Evolutionary conservation across 2,113 vertebrate species (phyloP), one percentile per base, ranked within the genome.

Genomic region (Lepus timidus): DNA sequence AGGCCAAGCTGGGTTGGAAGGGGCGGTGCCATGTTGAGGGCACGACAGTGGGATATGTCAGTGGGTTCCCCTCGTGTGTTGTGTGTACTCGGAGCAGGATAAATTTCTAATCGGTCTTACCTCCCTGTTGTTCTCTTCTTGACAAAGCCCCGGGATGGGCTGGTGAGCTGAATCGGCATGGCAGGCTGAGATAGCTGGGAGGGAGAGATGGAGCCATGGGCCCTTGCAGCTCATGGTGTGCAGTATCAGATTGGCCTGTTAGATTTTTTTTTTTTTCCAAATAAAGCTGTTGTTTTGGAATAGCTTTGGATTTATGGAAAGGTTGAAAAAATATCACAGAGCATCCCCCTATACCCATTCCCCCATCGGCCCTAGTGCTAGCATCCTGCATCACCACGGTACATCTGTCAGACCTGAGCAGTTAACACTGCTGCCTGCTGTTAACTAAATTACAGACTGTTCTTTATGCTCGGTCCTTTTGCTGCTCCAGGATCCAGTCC

Each of bases 211-310:
- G 31, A 14, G 5, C 11, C 31, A 6, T 6, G 27, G 39, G 39
- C 17, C 16, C 58, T 33, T n/a, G 29, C 55, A 52, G 29, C 49
- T 58, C 68, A 39, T 81, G 36, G 10, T 71, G 85, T 74, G 65
- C 49, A 78, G 1, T 73, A 36, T 36, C 83, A 65, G 52, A 36
- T 39, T 89, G 89, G 31, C 0, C 0, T 51, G 49, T 78, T 51
- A 67, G 11, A n/a, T 27, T 71, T 88, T 76, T 74, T 86, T 76
- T 79, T 36, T 19, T 19, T 58, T 58, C 12, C 25, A 39, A 31
- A 91, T 67, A 75, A 90, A 84, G 52, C 78, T 91, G 36, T 85
- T 93, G 55, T 88, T 94, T 64, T 83, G 31, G 23, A 87, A 64
- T 88, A 70, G 44, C 29, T 88, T 95, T 83, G 67, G 51, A 27